Conservation (phyloP, 2,797 vertebrate species). For the Anniella stebbinsi region DNA sequence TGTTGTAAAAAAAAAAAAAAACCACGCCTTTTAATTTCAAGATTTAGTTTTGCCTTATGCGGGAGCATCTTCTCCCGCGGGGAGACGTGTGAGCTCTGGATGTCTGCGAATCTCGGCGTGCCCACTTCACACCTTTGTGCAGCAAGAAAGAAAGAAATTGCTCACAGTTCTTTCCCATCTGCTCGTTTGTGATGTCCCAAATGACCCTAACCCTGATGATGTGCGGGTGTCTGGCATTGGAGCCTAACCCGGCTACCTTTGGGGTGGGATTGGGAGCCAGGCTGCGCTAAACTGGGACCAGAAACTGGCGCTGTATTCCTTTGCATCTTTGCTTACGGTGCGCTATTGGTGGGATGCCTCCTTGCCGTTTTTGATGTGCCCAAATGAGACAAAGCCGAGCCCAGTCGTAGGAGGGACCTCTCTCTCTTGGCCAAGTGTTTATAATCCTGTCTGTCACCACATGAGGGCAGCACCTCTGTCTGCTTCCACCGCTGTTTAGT, state of each 20-base stretch:
- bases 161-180: neutral
- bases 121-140: neutral
- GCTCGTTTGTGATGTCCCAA: neutral
- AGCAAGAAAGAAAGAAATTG: neutral
- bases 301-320: neutral
- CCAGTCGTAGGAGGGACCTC: neutral
- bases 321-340: neutral
- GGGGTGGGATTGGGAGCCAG: neutral
- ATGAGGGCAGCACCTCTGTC: constrained; percentile 33
- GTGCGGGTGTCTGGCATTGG: neutral
- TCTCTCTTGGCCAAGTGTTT: neutral
- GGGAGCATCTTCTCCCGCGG: neutral
- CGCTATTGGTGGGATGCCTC: neutral
- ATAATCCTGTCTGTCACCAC: neutral
- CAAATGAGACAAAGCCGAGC: neutral
- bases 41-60: neutral
- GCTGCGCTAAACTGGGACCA: neutral
- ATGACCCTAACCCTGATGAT: too few species aligned
- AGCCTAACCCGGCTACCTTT: neutral
- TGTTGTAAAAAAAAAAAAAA: neutral
- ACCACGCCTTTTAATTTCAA: neutral
- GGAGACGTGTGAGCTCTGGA: neutral
- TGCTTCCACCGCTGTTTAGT: neutral
- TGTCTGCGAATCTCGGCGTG: neutral
- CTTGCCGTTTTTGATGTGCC: neutral